These are phyloP conservation scores for Tanypteryx hageni DNA, from an alignment of 2,888 invertebrate genomes.

Conservation along the genomic window DNA sequence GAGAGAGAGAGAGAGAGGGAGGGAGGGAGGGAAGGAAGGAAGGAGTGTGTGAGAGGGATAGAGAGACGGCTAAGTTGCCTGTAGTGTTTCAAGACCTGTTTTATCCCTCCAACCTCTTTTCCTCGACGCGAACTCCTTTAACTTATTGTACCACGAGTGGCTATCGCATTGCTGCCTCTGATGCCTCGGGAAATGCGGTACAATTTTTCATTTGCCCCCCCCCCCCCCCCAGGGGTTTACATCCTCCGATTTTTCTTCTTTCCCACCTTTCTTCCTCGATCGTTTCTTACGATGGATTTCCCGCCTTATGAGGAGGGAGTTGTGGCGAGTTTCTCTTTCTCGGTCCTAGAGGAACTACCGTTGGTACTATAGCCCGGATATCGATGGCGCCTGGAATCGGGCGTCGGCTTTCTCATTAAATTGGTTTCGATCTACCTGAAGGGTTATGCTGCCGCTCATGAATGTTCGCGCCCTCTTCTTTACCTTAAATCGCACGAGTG, in stretches of 20 bases:
- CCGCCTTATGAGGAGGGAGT: not conserved
- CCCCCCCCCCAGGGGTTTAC: not conserved
- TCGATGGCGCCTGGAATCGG: not conserved
- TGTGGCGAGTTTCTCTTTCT: not conserved
- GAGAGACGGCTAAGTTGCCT: not conserved
- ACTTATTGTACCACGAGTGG: not conserved
- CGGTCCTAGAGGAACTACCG: not conserved
- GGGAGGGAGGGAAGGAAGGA: no score
- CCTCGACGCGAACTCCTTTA: not conserved
- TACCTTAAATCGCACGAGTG: no score
- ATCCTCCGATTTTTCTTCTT: slow-evolving; percentile 2
- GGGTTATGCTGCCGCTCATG: no score
- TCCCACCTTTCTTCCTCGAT: no score
- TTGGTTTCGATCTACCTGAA: not conserved
- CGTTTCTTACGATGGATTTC: not conserved
- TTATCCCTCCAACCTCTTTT: not conserved
- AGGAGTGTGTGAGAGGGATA: no score
- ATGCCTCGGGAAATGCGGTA: not conserved
- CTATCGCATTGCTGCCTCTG: no score
- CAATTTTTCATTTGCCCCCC: slow-evolving; percentile 23
- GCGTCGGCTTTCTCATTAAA: not conserved
- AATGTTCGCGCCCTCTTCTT: no score
- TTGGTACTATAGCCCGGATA: not conserved
- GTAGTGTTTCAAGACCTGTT: not conserved
- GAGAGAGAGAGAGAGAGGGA: no score